phyloP scores from a whole-genome alignment of 1,140 invertebrate genomes.

The Bombyx mori region ASM3026992v2 NC_085107.1:11626001-11626500 shows the following conservation, averaged over 20 bases:
- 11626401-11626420: background rate
- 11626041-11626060: conserved; percentile 27
- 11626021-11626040: too few species aligned
- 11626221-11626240: too few species aligned
- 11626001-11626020: too few species aligned
- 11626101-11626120: conserved; percentile 51
- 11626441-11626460: conserved; percentile 72
- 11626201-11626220: too few species aligned
- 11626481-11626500: conserved; percentile 59
- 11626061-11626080: conserved; percentile 61
- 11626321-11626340: too few species aligned
- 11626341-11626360: too few species aligned
- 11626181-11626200: background rate
- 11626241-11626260: too few species aligned
- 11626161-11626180: conserved; percentile 10
- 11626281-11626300: too few species aligned
- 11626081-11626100: conserved; percentile 56
- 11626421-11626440: conserved; percentile 70
- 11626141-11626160: conserved; percentile 48
- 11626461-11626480: conserved; percentile 14
- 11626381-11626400: conserved; percentile 1
- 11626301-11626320: too few species aligned
- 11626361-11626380: background rate
- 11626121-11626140: conserved; percentile 58
- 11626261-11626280: too few species aligned